Conservation (phyloP, 2,113 vertebrate species). For the Nerophis lumbriciformis region DNA sequence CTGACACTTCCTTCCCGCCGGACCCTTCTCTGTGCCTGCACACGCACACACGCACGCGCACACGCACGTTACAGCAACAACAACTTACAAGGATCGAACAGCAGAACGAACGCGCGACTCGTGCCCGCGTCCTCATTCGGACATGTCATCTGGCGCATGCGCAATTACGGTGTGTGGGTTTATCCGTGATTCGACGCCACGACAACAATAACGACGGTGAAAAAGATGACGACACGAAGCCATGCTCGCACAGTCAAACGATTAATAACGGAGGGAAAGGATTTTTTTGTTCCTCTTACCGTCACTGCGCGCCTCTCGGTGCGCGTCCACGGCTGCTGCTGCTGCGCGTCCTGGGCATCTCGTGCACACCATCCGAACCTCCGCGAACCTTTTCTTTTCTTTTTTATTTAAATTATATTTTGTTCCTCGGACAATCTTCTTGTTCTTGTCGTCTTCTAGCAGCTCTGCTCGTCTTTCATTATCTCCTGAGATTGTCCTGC, state of each 20-base stretch:
- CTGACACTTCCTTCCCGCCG: conserved; percentile 1
- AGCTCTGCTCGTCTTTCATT: conserved; percentile 71
- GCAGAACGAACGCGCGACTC: neutral
- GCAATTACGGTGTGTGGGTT: conserved; percentile 16
- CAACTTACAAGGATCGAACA: neutral
- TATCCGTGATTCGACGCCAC: no score
- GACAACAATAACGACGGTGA: no score
- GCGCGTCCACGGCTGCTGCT: conserved; percentile 51
- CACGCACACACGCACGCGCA: neutral
- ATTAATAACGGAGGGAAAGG: no score
- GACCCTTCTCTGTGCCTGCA: conserved; percentile 56
- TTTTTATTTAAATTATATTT: conserved; percentile 10
- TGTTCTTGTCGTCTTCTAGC: conserved; percentile 31
- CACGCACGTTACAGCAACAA: no score
- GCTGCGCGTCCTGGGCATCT: conserved; percentile 57
- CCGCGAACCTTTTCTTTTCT: conserved; percentile 7
- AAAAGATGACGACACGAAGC: no score
- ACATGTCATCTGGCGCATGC: neutral
- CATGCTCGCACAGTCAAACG: no score
- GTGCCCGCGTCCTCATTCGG: neutral
- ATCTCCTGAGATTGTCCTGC: conserved; percentile 74
- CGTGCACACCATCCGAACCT: conserved; percentile 8
- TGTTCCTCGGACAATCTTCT: conserved; percentile 29
- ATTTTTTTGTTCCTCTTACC: conserved; percentile 23
- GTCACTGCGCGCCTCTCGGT: conserved; percentile 50